Evolutionary conservation across 2,797 vertebrate genomes (phyloP).

Genomic region (Lycodopsis pacificus): DNA sequence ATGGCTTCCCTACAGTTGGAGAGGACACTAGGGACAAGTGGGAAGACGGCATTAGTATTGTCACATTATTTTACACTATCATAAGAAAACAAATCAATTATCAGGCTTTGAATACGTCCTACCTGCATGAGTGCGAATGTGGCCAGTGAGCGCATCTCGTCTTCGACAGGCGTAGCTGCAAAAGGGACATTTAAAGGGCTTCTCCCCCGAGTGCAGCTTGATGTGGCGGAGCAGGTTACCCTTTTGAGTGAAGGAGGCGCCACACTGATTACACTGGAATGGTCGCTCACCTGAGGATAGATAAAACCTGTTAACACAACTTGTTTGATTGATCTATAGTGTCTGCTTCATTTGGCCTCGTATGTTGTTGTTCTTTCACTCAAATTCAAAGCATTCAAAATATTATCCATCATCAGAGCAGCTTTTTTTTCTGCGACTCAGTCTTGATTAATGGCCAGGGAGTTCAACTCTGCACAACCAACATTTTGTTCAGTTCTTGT

Average conservation of each 20-base stretch:
- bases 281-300: slow-evolving; percentile 90
- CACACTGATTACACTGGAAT: slow-evolving; percentile 98
- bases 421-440: neutral
- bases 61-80: neutral
- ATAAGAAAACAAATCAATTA: neutral
- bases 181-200: slow-evolving; percentile 98
- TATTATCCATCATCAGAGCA: neutral
- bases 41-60: slow-evolving; percentile 7
- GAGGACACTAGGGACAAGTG: slow-evolving; percentile 88
- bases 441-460: neutral
- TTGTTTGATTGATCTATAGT: neutral
- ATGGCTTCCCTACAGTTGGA: slow-evolving; percentile 95
- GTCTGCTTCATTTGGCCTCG: neutral
- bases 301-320: slow-evolving; percentile 49
- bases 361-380: neutral
- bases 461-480: neutral
- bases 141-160: slow-evolving; percentile 93
- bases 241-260: slow-evolving; percentile 97
- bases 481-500: neutral
- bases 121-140: slow-evolving; percentile 97
- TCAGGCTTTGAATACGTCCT: slow-evolving; percentile 52
- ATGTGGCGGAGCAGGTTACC: slow-evolving; percentile 98
- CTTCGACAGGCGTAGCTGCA: slow-evolving; percentile 97
- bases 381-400: neutral
- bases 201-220: slow-evolving; percentile 97